These are phyloP conservation scores for Rhineura floridana DNA, from an alignment of 2,113 vertebrate species.

Conservation along the genomic window DNA sequence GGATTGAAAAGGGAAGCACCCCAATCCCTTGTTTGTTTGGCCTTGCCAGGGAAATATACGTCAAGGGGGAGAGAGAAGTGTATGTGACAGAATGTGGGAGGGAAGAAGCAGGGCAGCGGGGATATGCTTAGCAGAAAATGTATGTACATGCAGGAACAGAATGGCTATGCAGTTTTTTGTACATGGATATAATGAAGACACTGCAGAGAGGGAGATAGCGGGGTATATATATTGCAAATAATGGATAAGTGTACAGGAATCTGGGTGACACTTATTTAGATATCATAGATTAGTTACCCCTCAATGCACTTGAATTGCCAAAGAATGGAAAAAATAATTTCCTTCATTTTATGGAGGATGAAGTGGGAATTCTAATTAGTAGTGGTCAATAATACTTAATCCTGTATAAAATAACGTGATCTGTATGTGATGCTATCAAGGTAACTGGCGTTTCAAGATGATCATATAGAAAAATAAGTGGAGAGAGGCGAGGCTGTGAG, in stretches of 20 bases:
- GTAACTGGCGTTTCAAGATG: neutral
- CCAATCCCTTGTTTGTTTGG: neutral
- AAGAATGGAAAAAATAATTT: neutral
- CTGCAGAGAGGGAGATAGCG: neutral
- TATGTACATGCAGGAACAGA: neutral
- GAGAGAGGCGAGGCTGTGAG: too few relatives aligned
- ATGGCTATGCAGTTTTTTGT: too few relatives aligned
- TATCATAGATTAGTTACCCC: neutral
- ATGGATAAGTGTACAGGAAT: neutral
- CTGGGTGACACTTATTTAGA: too few relatives aligned
- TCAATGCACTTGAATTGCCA: neutral
- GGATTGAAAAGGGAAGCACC: neutral
- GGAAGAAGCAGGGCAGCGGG: neutral
- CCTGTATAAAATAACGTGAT: neutral
- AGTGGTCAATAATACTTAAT: neutral
- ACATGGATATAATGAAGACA: too few relatives aligned
- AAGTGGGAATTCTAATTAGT: neutral
- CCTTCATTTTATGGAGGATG: neutral
- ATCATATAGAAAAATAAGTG: neutral
- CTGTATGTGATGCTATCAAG: too few relatives aligned
- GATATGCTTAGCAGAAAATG: neutral
- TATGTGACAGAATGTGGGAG: neutral
- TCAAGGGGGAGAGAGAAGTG: neutral
- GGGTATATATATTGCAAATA: neutral
- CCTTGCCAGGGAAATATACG: conserved; percentile 15